These are phyloP conservation scores for Aplidium turbinatum DNA, from an alignment of 23 tunicate species.

Conservation along the genomic window DNA sequence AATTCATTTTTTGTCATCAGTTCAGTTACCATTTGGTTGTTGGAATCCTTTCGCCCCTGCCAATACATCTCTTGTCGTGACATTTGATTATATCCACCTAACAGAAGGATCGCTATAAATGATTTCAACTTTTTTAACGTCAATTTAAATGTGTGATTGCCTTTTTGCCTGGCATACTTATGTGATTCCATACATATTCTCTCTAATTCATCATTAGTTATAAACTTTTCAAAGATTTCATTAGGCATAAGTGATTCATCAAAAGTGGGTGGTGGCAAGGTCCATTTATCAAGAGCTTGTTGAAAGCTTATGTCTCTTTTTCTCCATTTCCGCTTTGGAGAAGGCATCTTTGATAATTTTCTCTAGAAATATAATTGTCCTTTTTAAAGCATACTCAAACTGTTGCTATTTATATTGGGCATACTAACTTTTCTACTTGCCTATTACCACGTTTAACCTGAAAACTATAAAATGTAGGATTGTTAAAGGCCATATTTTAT, in stretches of 20 bases:
- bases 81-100: not conserved
- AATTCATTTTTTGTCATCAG: not conserved
- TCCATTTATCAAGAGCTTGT: not conserved
- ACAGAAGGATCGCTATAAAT: not conserved
- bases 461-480: no score
- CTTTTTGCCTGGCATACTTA: not conserved
- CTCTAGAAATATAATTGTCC: not conserved
- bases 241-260: not conserved
- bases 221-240: not conserved
- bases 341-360: not conserved
- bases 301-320: not conserved
- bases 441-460: no score
- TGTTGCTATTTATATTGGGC: no score
- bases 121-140: not conserved
- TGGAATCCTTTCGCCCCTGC: not conserved
- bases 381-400: not conserved
- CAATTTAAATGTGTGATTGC: not conserved
- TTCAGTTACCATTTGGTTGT: not conserved
- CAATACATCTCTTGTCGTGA: not conserved
- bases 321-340: not conserved
- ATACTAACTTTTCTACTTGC: no score
- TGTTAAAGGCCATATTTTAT: not conserved
- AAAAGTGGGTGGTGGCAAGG: not conserved
- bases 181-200: conserved; percentile 1
- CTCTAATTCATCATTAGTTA: not conserved